Base-by-base conservation (phyloP, 2,113 vertebrate species). In the Tragelaphus scriptus region DNA sequence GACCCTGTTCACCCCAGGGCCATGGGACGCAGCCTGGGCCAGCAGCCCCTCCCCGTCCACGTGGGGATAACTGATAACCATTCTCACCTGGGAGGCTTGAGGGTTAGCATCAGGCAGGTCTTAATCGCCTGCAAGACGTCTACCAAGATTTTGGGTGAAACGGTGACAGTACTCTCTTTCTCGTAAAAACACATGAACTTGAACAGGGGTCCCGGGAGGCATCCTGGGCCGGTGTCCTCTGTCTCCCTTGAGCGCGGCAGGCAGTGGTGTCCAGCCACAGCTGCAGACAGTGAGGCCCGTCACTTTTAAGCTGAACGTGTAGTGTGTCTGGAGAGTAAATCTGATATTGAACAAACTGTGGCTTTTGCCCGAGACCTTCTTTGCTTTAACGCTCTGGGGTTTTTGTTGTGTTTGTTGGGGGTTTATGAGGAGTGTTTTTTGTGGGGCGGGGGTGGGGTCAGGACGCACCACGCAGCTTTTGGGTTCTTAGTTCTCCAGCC, bases 11-110 rank as follows among this genome's bases (percentile, higher is more conserved):
- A 10, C 44, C n/a, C 32, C 6, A 3, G 6, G 9, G 28, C 2
- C 2, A 1, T 4, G 0, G 19, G 12, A 36, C 12, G 32, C 8
- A 0, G 30, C 0, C 21, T 2, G 0, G 10, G 4, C 56, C 9
- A 7, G 16, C 49, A 6, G 55, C n/a, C 81, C 44, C 65, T 7
- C 3, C 2, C 11, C 2, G 5, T 3, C 59, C 6, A 1, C 2
- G 0, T 5, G 1, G 2, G 4, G 19, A 4, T 3, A 4, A 32
- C 25, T 7, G 15, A 4, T 3, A 3, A 10, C n/a, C 0, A 0
- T 6, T 36, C 26, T 30, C 15, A 15, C 21, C 40, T 5, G 36
- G 47, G 25, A n/a, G n/a, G 51, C 7, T 1, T 13, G 16, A 30
- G 2, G 30, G 1, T 14, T 19, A 3, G 7, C 1, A 0, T 32